Percentiles rank a stretch among this genome's conserved stretches.
Conservation (phyloP, 2,888 invertebrate genomes). For the Xestia c-nigrum region DNA sequence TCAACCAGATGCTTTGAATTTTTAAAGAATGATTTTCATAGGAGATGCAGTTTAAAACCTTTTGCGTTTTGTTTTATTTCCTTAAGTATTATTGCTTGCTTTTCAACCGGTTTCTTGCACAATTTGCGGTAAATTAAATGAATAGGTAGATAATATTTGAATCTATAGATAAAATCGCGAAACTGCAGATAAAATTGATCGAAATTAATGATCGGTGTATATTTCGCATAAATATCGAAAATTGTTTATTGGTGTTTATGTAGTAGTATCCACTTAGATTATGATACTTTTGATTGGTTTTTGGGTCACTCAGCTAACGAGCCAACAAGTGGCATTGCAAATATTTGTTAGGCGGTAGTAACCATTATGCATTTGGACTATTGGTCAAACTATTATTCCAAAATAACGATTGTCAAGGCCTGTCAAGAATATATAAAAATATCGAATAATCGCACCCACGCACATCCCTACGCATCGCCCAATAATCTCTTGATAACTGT, state of each 20-base stretch:
- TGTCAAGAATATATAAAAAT: background rate
- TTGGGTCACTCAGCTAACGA: constrained; percentile 6
- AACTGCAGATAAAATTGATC: constrained; percentile 29
- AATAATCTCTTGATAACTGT: constrained; percentile 60
- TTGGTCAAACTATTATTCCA: too few species aligned
- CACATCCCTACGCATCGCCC: constrained; percentile 45
- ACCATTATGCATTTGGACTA: background rate
- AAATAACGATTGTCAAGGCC: too few species aligned
- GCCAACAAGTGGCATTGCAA: background rate
- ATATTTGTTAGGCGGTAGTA: too few species aligned
- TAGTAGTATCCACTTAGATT: background rate
- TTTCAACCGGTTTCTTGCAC: background rate
- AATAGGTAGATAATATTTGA: constrained; percentile 16
- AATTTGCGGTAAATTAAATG: constrained; percentile 15
- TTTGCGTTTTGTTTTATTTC: background rate
- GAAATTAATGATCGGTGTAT: constrained; percentile 35
- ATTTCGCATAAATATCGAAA: constrained; percentile 43
- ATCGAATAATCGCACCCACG: constrained; percentile 17
- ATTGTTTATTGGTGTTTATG: constrained; percentile 9
- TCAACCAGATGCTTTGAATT: constrained; percentile 28
- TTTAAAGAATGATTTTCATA: constrained; percentile 32
- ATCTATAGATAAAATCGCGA: constrained; percentile 37
- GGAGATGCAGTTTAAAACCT: background rate
- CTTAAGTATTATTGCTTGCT: background rate
- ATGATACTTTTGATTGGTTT: constrained; percentile 16